These are phyloP conservation scores for Limanda limanda DNA, from an alignment of 2,113 vertebrate species.

Conservation along the genomic window DNA sequence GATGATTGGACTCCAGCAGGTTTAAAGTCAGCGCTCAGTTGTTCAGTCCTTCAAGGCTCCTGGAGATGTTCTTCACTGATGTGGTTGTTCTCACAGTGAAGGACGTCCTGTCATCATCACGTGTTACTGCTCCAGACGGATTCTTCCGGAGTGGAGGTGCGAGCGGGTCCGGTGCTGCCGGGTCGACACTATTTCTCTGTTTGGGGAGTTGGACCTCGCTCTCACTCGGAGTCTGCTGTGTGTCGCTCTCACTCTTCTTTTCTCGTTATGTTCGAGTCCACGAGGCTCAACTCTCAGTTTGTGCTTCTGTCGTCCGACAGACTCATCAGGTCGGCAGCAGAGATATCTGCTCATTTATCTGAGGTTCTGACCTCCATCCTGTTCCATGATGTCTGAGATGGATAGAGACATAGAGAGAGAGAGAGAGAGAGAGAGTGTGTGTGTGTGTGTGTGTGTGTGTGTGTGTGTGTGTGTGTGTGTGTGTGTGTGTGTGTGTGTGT, in stretches of 20 bases:
- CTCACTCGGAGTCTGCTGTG: background rate
- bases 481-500: conserved; percentile 11
- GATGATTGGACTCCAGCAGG: too few relatives aligned
- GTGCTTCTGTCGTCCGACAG: conserved; percentile 31
- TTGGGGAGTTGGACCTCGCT: conserved; percentile 23
- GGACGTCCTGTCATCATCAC: background rate
- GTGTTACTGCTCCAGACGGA: background rate
- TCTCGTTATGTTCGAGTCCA: conserved; percentile 7
- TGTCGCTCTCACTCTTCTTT: background rate
- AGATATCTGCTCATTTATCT: background rate
- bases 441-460: too few relatives aligned
- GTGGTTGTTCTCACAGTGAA: background rate
- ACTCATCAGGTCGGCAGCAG: too few relatives aligned
- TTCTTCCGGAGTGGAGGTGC: background rate
- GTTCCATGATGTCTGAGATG: conserved; percentile 61
- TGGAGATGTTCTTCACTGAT: too few relatives aligned
- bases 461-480: too few relatives aligned
- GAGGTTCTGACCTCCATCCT: too few relatives aligned
- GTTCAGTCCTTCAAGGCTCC: too few relatives aligned
- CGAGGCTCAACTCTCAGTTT: too few relatives aligned
- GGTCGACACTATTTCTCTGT: conserved; percentile 25
- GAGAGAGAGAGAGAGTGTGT: too few relatives aligned
- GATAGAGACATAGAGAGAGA: too few relatives aligned
- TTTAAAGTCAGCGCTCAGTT: too few relatives aligned
- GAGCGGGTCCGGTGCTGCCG: conserved; percentile 24